Percentiles rank a stretch among this genome's conserved stretches.
Conservation (phyloP, 2,113 vertebrate species). For the Eira barbara region DNA sequence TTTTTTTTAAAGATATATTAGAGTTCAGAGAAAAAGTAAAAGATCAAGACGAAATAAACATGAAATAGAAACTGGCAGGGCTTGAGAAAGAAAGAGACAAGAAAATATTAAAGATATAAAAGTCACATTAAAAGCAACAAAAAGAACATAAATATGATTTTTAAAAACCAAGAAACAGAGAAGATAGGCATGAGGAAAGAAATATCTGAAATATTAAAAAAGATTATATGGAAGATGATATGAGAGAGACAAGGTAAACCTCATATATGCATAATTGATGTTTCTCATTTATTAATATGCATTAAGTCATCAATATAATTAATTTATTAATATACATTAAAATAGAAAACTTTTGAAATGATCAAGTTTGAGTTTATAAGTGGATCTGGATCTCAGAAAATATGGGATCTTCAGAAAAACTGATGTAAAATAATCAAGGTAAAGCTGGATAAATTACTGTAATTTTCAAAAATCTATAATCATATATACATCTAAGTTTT, state of each 20-base stretch:
- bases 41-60: not conserved
- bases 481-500: not conserved
- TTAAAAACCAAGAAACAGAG: not conserved
- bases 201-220: not conserved
- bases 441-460: not conserved
- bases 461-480: not conserved
- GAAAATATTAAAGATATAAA: not conserved
- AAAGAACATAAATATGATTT: not conserved
- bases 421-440: not conserved
- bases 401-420: not conserved
- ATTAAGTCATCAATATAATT: not conserved
- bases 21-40: slow-evolving; percentile 11
- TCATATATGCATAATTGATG: not conserved
- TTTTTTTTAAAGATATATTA: not conserved
- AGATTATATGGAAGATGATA: not conserved
- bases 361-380: not conserved
- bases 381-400: not conserved
- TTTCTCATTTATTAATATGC: not conserved
- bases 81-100: not conserved
- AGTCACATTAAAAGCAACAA: not conserved
- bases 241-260: not conserved
- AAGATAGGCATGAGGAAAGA: not conserved
- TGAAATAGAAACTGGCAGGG: not conserved
- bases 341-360: not conserved
- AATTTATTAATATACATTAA: not conserved